Percentiles rank a stretch among this genome's conserved stretches.
Evolutionary conservation across 2,888 invertebrate species (phyloP).

Genomic region (Pediacus dermestoides): DNA sequence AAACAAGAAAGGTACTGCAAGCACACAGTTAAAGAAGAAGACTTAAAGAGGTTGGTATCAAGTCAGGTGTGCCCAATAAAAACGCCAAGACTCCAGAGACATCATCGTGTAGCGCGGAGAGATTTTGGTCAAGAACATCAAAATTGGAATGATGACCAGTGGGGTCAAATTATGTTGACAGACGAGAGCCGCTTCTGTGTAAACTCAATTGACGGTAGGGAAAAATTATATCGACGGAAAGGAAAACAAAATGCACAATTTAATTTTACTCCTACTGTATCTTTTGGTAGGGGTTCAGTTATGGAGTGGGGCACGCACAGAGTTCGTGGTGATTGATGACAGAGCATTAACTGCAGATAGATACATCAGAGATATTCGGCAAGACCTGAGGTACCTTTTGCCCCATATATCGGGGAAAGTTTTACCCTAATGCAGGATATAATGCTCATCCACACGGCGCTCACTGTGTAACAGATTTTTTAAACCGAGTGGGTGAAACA

Average conservation of each 20-base stretch:
- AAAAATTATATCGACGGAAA: conserved; percentile 12
- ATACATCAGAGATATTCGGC: conserved; percentile 15
- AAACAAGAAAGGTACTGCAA: conserved; percentile 10
- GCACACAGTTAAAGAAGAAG: too few species aligned
- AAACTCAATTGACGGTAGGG: conserved; percentile 15
- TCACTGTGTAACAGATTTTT: conserved; percentile 11
- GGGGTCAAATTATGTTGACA: conserved; percentile 14
- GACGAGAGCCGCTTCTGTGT: conserved; percentile 18
- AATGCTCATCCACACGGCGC: conserved; percentile 17
- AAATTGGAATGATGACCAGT: conserved; percentile 18
- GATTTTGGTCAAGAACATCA: conserved; percentile 11
- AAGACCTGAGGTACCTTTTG: conserved; percentile 20
- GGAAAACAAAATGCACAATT: conserved; percentile 12
- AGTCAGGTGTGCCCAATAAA: conserved; percentile 13
- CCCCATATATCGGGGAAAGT: conserved; percentile 17
- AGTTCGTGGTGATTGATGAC: conserved; percentile 10
- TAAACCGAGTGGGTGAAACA: conserved; percentile 13
- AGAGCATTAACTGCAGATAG: conserved; percentile 15
- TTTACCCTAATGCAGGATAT: conserved; percentile 19
- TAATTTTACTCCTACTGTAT: conserved; percentile 12
- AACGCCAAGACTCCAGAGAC: conserved; percentile 13
- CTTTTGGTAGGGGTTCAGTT: conserved; percentile 11
- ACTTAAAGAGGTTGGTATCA: conserved; percentile 16
- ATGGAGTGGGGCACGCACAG: conserved; percentile 17
- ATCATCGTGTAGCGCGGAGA: conserved; percentile 11